Percentiles rank a stretch among this genome's conserved stretches.
These are phyloP conservation scores for Tokudaia muenninki DNA, from an alignment of 2,797 vertebrate genomes.

Conservation along the genomic window DNA sequence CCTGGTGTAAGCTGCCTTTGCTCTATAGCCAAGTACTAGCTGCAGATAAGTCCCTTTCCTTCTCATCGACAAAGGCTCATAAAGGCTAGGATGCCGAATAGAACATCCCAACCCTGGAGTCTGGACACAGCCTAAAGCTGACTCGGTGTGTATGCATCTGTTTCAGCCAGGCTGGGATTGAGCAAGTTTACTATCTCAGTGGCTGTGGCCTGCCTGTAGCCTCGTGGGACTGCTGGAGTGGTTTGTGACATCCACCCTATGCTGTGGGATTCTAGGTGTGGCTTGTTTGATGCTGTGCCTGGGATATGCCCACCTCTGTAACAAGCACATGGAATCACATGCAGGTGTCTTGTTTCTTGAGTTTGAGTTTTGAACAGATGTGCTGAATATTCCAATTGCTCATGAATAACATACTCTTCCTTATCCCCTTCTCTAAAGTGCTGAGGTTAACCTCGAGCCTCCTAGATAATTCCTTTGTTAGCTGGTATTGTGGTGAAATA, in stretches of 20 bases:
- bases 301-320: background rate
- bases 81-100: too few relatives aligned
- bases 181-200: background rate
- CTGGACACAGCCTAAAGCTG: background rate
- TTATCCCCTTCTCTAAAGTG: background rate
- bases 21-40: background rate
- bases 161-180: background rate
- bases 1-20: background rate
- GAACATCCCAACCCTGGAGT: background rate
- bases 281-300: background rate
- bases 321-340: background rate
- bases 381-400: background rate
- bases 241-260: background rate
- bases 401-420: background rate
- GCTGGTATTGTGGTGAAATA: background rate
- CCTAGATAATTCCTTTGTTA: background rate
- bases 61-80: background rate
- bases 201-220: background rate
- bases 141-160: background rate
- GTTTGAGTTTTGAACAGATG: background rate
- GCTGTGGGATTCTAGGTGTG: background rate
- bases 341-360: background rate
- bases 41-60: background rate
- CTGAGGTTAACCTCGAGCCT: background rate
- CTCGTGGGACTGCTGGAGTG: background rate